Percentiles rank a stretch among this genome's conserved stretches.
These are phyloP conservation scores for Apeira syringaria DNA, from an alignment of 2,888 invertebrate species.

Conservation along the genomic window DNA sequence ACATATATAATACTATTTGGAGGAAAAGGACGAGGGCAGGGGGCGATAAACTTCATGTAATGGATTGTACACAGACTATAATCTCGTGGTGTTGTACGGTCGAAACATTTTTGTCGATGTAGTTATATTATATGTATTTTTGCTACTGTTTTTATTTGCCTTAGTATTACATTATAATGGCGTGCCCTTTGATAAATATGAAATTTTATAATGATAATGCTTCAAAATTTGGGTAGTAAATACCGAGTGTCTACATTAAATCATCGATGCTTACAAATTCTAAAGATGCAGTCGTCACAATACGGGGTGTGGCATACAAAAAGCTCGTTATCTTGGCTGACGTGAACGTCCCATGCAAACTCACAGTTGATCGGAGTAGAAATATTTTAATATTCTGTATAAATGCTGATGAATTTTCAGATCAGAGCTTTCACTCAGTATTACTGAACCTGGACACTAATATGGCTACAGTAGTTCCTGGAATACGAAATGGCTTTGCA, in stretches of 20 bases:
- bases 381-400: conserved; percentile 59
- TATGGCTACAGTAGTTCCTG: conserved; percentile 44
- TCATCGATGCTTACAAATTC: conserved; percentile 11
- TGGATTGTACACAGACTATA: no score
- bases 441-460: conserved; percentile 49
- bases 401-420: conserved; percentile 61
- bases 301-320: conserved; percentile 38
- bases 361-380: conserved; percentile 46
- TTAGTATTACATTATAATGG: no score
- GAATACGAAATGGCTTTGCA: conserved; percentile 61
- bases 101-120: no score
- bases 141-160: no score
- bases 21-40: no score
- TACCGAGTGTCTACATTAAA: not conserved
- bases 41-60: no score
- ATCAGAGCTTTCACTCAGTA: conserved; percentile 62
- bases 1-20: no score
- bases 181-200: conserved; percentile 17
- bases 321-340: conserved; percentile 54
- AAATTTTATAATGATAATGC: conserved; percentile 8
- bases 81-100: no score
- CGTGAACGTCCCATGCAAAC: conserved; percentile 59
- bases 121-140: no score
- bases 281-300: conserved; percentile 25
- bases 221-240: conserved; percentile 4